Evolutionary conservation across 1,140 invertebrate species (phyloP).

Genomic region (Sitophilus oryzae): DNA sequence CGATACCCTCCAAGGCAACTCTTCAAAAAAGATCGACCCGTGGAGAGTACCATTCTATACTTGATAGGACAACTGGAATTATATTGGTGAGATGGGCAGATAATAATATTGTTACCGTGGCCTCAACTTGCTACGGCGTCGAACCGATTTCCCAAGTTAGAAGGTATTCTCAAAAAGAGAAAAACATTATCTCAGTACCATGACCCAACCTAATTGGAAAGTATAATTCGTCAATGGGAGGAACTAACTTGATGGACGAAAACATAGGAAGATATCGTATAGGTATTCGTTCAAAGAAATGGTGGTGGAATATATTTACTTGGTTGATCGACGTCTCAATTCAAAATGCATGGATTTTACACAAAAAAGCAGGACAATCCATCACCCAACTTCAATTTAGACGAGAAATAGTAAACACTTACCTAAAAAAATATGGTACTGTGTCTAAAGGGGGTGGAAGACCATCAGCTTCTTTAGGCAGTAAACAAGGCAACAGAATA

Average conservation of each 20-base stretch:
- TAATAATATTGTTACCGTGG: slow-evolving; percentile 36
- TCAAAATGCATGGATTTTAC: slow-evolving; percentile 39
- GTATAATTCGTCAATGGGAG: slow-evolving; percentile 40
- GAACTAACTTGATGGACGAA: slow-evolving; percentile 41
- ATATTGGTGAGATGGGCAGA: slow-evolving; percentile 35
- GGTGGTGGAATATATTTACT: slow-evolving; percentile 40
- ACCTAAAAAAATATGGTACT: slow-evolving; percentile 24
- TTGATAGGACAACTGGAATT: slow-evolving; percentile 23
- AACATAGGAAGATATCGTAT: slow-evolving; percentile 39
- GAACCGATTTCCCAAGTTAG: slow-evolving; percentile 32
- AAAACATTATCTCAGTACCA: slow-evolving; percentile 31
- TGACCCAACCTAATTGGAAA: slow-evolving; percentile 27
- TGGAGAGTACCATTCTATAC: slow-evolving; percentile 5
- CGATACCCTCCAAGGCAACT: slow-evolving; percentile 6
- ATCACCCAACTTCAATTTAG: slow-evolving; percentile 29
- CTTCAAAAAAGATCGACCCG: slow-evolving; percentile 5
- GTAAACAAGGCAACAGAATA: slow-evolving; percentile 11
- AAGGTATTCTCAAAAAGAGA: slow-evolving; percentile 31
- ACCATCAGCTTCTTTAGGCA: slow-evolving; percentile 4
- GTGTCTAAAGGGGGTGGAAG: slow-evolving; percentile 14
- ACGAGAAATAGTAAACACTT: slow-evolving; percentile 25
- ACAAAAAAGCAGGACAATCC: slow-evolving; percentile 25
- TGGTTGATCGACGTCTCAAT: slow-evolving; percentile 35
- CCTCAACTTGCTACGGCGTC: slow-evolving; percentile 31
- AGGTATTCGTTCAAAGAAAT: slow-evolving; percentile 39